Conservation (phyloP, 35 echinoderm and acorn worm genomes). For the Strongylocentrotus purpuratus region DNA sequence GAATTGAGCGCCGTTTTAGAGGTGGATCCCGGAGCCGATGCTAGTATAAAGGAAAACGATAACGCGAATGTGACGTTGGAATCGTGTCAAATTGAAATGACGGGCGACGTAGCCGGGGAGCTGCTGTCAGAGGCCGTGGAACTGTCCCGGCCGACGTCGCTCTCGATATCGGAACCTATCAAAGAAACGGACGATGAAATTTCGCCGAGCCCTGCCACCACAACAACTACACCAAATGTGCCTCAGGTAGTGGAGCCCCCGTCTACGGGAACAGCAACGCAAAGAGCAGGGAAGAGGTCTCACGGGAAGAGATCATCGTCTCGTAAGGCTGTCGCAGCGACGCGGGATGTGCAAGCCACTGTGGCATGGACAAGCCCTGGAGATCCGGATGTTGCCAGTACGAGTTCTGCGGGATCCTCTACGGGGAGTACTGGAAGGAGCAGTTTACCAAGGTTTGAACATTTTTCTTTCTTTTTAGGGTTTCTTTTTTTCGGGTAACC, state of each 20-base stretch:
- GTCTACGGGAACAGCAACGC: slow-evolving; percentile 11
- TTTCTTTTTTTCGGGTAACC: not conserved
- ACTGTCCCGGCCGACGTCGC: not conserved
- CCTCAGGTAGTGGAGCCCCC: slow-evolving; percentile 21
- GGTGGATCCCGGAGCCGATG: not conserved
- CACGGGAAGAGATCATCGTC: slow-evolving; percentile 33
- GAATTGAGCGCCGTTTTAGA: not conserved
- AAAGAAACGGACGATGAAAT: slow-evolving; percentile 27
- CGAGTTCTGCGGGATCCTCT: slow-evolving; percentile 38
- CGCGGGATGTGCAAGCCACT: slow-evolving; percentile 63
- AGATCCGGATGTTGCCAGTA: slow-evolving; percentile 49
- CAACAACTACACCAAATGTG: slow-evolving; percentile 36
- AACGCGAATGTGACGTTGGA: slow-evolving; percentile 28
- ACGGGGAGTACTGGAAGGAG: slow-evolving; percentile 29
- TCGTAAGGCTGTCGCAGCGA: slow-evolving; percentile 70
- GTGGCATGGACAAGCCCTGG: slow-evolving; percentile 77
- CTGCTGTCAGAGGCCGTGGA: not conserved
- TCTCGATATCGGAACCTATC: slow-evolving; percentile 19
- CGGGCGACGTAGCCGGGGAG: not conserved
- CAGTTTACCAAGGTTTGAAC: slow-evolving; percentile 32
- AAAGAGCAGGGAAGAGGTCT: slow-evolving; percentile 1
- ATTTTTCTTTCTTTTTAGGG: not conserved
- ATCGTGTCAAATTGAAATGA: slow-evolving; percentile 40
- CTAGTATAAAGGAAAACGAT: not conserved
- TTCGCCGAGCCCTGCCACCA: slow-evolving; percentile 28